Base-by-base conservation (phyloP, 2,888 invertebrate genomes). In the Morpho achilles region DNA sequence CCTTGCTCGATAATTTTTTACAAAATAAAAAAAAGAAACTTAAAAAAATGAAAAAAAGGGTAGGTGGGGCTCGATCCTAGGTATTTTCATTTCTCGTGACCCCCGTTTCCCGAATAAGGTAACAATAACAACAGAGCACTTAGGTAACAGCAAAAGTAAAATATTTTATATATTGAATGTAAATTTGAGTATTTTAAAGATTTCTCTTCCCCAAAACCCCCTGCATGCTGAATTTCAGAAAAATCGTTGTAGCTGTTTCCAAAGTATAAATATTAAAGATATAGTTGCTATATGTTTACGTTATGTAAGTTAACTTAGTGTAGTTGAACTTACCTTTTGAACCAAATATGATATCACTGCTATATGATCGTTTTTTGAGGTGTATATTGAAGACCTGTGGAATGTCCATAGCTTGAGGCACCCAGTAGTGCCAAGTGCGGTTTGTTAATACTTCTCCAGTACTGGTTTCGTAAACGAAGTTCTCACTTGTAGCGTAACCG, bases 341-440 rank as follows among this genome's bases (percentile, higher is more conserved):
- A 52, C 93, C 86, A 10, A 94, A 74, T 46, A 93, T 86, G 48
- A 93, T 92, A 2, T 83, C 61, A 0, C 87, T 86, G 78, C 93
- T 94, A 0, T 90, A 84, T 50, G 91, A 86, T 66, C 93, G 92
- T 68, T 90, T 88, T 8, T 91, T 80, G 60, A 94, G 90, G 43
- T 87, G 87, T 3, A 94, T 79, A 52, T 93, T 84, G 63, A 94
- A 93, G 75, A 94, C 93, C 9, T 92, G 80, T 0, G 94, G 94
- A 68, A 94, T 94, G 69, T 94, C 94, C 68, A 92, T 92, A 0
- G 91, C 87, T 9, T 93, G 92, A 0, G 94, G 94, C 9, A 92
- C 91, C 72, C 93, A 92, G 70, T 94, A 94, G 59, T 90, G 92
- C 95, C 95, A 95, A 8, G 95, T 94, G 56, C 93, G 88, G 69